A percentile compares a stretch with the other conserved stretches of the same genome.
Evolutionary conservation across 2,888 invertebrate genomes (phyloP).

Genomic region (Drosophila nr. perissopoda): DNA sequence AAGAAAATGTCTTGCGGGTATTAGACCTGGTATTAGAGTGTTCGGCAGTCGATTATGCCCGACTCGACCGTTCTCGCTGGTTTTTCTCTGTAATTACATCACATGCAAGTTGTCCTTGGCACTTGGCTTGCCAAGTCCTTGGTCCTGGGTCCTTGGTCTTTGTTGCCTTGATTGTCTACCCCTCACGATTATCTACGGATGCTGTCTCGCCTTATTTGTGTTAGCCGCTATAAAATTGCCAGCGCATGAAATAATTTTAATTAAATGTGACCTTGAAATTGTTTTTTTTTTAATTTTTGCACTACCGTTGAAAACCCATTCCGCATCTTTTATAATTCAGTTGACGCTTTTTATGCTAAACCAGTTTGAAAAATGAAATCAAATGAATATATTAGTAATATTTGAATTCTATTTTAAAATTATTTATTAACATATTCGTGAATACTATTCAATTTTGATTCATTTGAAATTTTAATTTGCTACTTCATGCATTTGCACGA

Average conservation of each 20-base stretch:
- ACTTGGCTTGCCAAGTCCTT: slow-evolving; percentile 34
- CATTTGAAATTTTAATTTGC: neutral
- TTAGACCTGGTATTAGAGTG: too few relatives aligned
- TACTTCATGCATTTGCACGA: slow-evolving; percentile 6
- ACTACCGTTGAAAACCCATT: slow-evolving; percentile 13
- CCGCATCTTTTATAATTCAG: neutral
- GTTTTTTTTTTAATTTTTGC: neutral
- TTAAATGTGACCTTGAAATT: slow-evolving; percentile 23
- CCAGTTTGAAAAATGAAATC: slow-evolving; percentile 5
- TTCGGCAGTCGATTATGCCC: neutral
- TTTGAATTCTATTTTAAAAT: neutral
- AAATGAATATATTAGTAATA: slow-evolving; percentile 6
- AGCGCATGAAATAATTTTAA: slow-evolving; percentile 15
- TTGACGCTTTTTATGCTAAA: neutral
- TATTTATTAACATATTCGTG: slow-evolving; percentile 20
- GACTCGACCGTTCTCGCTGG: neutral
- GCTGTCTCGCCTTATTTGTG: slow-evolving; percentile 22
- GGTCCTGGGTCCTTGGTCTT: neutral
- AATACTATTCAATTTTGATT: slow-evolving; percentile 17
- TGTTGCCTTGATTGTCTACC: slow-evolving; percentile 1
- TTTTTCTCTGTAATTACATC: slow-evolving; percentile 41
- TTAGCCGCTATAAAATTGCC: slow-evolving; percentile 4
- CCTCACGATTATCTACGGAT: slow-evolving; percentile 36
- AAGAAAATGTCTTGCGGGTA: too few relatives aligned
- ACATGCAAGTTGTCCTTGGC: slow-evolving; percentile 42